These are phyloP conservation scores for Holacanthella duospinosa DNA, from an alignment of 2,888 invertebrate genomes.

Conservation along the genomic window DNA sequence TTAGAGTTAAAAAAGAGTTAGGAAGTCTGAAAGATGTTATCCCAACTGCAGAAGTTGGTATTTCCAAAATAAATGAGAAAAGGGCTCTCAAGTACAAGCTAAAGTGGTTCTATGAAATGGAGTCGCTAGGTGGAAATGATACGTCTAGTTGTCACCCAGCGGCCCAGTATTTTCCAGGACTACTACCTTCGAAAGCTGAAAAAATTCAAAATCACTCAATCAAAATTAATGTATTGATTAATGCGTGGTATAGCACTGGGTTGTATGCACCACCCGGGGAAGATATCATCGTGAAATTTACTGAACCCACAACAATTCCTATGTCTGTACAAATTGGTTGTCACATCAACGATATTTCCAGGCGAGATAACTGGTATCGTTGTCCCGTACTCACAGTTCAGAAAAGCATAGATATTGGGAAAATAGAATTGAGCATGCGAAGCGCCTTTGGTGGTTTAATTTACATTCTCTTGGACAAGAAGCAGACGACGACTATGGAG, in stretches of 20 bases:
- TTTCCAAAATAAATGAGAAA: not conserved
- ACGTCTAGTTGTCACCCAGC: not conserved
- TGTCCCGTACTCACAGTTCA: not conserved
- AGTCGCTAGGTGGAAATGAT: not conserved
- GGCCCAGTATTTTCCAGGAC: not conserved
- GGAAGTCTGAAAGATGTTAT: not conserved
- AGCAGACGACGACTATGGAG: no score
- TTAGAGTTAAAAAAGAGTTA: not conserved
- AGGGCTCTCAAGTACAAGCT: not conserved
- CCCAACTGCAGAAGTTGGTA: not conserved
- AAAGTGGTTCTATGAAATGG: not conserved
- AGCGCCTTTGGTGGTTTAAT: constrained; percentile 11
- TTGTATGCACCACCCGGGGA: constrained; percentile 14
- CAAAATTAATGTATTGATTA: no score
- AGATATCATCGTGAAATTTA: not conserved
- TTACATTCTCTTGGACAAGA: constrained; percentile 7
- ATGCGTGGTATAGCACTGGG: no score
- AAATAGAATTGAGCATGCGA: not conserved
- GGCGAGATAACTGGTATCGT: constrained; percentile 6
- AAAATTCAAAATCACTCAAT: no score
- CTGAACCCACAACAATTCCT: not conserved
- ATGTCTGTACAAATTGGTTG: constrained; percentile 12
- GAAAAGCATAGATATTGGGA: not conserved
- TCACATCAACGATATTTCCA: constrained; percentile 11
- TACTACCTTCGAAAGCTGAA: no score